Percentiles rank a stretch among this genome's conserved stretches.
Conservation (phyloP, 2,888 invertebrate genomes). For the Hermodice carunculata region DNA sequence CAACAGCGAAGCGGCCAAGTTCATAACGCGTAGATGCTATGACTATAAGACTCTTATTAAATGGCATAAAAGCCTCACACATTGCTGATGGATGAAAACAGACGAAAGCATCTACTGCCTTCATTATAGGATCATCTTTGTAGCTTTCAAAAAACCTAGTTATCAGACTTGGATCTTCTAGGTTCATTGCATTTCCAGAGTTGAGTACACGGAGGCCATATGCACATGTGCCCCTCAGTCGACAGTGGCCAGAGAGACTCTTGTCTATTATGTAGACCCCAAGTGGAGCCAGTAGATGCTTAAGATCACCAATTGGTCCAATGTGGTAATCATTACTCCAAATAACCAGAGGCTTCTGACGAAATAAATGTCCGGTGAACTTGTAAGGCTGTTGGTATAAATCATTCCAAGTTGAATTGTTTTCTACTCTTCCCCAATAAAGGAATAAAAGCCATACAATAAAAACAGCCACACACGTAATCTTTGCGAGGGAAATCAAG, state of each 20-base stretch:
- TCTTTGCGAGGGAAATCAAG: too few species aligned
- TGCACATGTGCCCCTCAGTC: not conserved
- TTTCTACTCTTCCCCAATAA: too few species aligned
- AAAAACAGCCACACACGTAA: too few species aligned
- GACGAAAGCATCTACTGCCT: slow-evolving; percentile 4
- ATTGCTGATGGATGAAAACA: slow-evolving; percentile 12
- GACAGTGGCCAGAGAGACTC: not conserved
- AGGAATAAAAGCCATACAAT: too few species aligned
- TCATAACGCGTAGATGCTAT: slow-evolving; percentile 11
- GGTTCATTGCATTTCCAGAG: not conserved
- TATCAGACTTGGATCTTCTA: not conserved
- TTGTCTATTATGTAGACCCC: not conserved
- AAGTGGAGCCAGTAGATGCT: not conserved
- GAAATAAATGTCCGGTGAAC: slow-evolving; percentile 2
- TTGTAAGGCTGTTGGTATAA: too few species aligned
- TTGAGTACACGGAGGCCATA: not conserved
- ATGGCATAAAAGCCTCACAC: slow-evolving; percentile 6
- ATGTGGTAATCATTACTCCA: too few species aligned
- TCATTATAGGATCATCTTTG: slow-evolving; percentile 12
- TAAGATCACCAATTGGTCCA: too few species aligned
- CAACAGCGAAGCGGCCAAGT: not conserved
- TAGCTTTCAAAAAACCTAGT: too few species aligned
- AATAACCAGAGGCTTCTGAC: too few species aligned
- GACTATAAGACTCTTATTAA: slow-evolving; percentile 16
- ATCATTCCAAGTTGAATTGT: too few species aligned